phyloP scores from a whole-genome alignment of 2,113 vertebrate genomes.

The Crotalus horridus region DNA sequence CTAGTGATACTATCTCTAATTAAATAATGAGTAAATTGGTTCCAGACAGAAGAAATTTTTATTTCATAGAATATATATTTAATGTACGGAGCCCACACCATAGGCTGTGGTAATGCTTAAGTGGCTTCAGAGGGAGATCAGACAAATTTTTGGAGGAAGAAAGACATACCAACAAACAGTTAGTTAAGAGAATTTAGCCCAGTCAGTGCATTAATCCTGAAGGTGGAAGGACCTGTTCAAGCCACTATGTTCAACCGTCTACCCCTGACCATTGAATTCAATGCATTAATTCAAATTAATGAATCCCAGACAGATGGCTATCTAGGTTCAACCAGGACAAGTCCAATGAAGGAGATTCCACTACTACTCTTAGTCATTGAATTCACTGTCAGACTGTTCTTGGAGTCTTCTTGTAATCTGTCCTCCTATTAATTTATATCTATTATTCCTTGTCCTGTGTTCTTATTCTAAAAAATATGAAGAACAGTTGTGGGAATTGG shows the following conservation, averaged over 20 bases:
- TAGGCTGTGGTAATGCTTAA: background rate
- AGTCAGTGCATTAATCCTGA: background rate
- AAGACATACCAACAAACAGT: background rate
- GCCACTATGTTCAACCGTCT: background rate
- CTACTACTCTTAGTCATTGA: background rate
- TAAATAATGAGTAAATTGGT: background rate
- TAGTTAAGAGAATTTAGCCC: background rate
- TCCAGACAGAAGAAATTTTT: background rate
- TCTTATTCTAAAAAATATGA: too few species aligned
- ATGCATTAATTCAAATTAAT: background rate
- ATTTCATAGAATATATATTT: background rate
- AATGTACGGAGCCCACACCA: background rate
- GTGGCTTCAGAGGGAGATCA: background rate
- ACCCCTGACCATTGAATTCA: background rate
- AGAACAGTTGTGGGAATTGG: too few species aligned
- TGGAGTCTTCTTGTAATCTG: background rate
- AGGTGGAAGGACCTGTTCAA: background rate
- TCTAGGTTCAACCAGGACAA: background rate
- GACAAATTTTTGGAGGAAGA: background rate
- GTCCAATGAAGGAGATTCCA: background rate
- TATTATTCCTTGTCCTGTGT: too few species aligned
- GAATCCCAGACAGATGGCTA: background rate
- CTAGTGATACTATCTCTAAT: background rate
- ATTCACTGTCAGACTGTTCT: background rate
- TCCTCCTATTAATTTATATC: background rate